A percentile compares a stretch with the other conserved stretches of the same genome.
These are phyloP conservation scores for Nomada fucata DNA, from an alignment of 2,888 invertebrate species.

Conservation along the genomic window DNA sequence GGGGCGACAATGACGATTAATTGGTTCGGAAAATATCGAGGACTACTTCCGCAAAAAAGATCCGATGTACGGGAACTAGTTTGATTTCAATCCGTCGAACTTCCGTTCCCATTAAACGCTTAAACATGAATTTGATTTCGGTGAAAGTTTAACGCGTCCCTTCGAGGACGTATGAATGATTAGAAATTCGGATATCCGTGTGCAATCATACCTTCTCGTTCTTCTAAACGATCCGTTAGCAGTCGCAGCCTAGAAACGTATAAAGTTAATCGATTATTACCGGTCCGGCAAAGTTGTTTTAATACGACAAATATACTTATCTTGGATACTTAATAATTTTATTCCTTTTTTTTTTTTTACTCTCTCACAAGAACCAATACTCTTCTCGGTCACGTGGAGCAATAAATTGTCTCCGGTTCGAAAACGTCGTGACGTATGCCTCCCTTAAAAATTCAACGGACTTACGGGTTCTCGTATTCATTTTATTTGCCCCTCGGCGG, in stretches of 20 bases:
- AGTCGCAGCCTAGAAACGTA: constrained; percentile 50
- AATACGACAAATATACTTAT: constrained; percentile 58
- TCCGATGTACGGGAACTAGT: not conserved
- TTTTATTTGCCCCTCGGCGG: not conserved
- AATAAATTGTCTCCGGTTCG: not conserved
- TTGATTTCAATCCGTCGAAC: too few relatives aligned
- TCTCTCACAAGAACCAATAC: not conserved
- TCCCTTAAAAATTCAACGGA: too few relatives aligned
- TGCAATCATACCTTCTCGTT: constrained; percentile 41
- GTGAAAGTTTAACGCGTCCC: not conserved
- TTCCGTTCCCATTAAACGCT: too few relatives aligned
- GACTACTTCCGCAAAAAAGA: too few relatives aligned
- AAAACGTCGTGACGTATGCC: not conserved
- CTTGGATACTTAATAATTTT: constrained; percentile 30
- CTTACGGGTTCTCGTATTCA: not conserved
- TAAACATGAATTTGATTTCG: not conserved
- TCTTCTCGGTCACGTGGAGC: constrained; percentile 5
- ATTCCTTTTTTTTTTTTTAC: not conserved
- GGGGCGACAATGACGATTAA: too few relatives aligned
- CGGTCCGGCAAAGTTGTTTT: not conserved
- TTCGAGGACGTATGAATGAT: not conserved
- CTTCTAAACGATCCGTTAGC: constrained; percentile 34
- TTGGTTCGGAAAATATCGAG: too few relatives aligned
- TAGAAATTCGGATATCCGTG: constrained; percentile 19
- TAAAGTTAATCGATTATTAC: constrained; percentile 44